Evolutionary conservation across 2,888 invertebrate species (phyloP).

Genomic region (Ariolimax columbianus): DNA sequence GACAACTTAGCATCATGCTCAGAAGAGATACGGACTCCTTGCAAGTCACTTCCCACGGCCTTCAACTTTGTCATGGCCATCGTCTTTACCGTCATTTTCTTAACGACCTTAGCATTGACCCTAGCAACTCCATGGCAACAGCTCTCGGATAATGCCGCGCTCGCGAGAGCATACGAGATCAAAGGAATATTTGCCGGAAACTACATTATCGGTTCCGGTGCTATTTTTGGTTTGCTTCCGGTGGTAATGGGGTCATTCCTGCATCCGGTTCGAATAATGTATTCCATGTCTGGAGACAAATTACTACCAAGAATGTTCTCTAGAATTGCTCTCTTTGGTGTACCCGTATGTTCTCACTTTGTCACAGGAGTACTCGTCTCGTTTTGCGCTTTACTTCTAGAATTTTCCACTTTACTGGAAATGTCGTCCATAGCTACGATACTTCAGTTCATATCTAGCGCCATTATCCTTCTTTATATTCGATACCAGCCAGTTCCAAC

Average conservation of each 20-base stretch:
- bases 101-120: constrained; percentile 78
- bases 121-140: constrained; percentile 69
- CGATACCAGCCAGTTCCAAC: constrained; percentile 65
- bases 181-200: constrained; percentile 69
- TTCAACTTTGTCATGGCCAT: constrained; percentile 91
- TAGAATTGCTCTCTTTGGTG: constrained; percentile 25
- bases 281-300: constrained; percentile 70
- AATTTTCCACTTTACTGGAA: constrained; percentile 65
- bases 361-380: constrained; percentile 61
- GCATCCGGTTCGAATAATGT: constrained; percentile 69
- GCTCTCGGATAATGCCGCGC: constrained; percentile 61
- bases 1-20: constrained; percentile 95
- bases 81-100: constrained; percentile 92
- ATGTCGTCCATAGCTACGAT: constrained; percentile 72
- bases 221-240: constrained; percentile 66
- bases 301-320: constrained; percentile 59
- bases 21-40: constrained; percentile 95
- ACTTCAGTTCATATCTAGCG: constrained; percentile 66
- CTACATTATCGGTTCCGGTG: constrained; percentile 69
- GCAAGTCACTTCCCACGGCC: constrained; percentile 91
- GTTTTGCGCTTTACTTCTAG: constrained; percentile 60
- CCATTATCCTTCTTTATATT: constrained; percentile 69
- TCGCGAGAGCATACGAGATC: constrained; percentile 68
- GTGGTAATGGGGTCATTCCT: constrained; percentile 92
- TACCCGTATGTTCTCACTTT: constrained; percentile 52